Base-by-base conservation (phyloP, 2,888 invertebrate species). In the Carterocephalus palaemon region DNA sequence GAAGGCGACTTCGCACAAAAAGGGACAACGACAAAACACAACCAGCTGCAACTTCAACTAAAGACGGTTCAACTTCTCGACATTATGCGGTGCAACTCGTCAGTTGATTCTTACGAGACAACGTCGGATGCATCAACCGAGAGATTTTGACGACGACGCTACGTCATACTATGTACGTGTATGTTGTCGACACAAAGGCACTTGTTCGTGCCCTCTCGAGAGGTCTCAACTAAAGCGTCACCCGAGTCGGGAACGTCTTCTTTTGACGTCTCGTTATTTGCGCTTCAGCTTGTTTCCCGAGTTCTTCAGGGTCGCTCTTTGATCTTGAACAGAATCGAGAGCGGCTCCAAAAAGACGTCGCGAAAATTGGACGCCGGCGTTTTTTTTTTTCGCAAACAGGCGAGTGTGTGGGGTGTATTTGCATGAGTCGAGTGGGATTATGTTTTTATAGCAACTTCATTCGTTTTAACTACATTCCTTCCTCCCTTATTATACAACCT, bases 201-300 rank as follows among this genome's bases (percentile, higher is more conserved):
- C 37, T 45, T 38, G 23, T 45, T 19, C 37, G 12, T 31, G 23
- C 31, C 45, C 37, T 19, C 33, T 41, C 31, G 5, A 38, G 37
- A 38, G 45, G 8, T 24, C 45, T 45, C 19, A 19, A 42, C 19
- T 26, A n/a, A 9, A 38, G 24, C 29, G n/a, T n/a, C n/a, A 12
- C 38, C 46, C 46, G 46, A 43, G 43, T 47, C 46, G 51, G 47
- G 36, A 37, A 46, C 51, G 52, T 52, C 48, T 51, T 47, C 56
- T 57, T 59, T 57, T 54, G 52, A 59, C 49, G 40, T 52, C 50
- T 31, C 43, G 48, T 54, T 57, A 53, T 57, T 56, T 57, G 48
- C 52, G 58, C 37, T 49, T 48, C 26, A 37, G 45, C 37, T 10
- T 31, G n/a, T 31, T 31, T 17, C n/a, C 34, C 34, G 10, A 45